Conservation (phyloP, 1,140 invertebrate species). For the Copidosoma floridanum region DNA sequence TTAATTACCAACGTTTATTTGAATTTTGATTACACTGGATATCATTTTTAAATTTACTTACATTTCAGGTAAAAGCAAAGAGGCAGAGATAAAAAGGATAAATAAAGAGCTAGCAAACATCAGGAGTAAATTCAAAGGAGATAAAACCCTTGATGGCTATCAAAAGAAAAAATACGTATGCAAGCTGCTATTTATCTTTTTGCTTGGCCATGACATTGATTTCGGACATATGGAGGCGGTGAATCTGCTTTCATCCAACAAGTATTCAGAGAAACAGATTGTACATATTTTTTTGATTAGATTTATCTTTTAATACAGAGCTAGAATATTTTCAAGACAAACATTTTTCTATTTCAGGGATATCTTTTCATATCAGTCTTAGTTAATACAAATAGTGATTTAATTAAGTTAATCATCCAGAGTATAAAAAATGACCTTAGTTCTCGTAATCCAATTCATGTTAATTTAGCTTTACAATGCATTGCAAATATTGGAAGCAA, state of each 20-base stretch:
- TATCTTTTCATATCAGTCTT: constrained; percentile 99
- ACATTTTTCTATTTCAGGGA: constrained; percentile 66
- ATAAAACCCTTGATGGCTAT: constrained; percentile 99
- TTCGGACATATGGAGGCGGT: constrained; percentile 99
- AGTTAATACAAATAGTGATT: constrained; percentile 98
- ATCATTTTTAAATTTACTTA: constrained; percentile 28
- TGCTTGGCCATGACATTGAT: constrained; percentile 99
- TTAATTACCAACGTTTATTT: not conserved
- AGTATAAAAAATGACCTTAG: constrained; percentile 98
- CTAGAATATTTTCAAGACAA: not conserved
- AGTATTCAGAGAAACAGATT: constrained; percentile 99
- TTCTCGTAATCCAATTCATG: constrained; percentile 96
- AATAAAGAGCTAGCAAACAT: constrained; percentile 99
- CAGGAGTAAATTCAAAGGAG: constrained; percentile 99
- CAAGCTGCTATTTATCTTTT: constrained; percentile 98
- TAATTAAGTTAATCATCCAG: constrained; percentile 99
- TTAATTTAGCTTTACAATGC: constrained; percentile 98
- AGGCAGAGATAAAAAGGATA: constrained; percentile 99
- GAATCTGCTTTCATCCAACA: constrained; percentile 99
- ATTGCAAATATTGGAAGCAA: constrained; percentile 99
- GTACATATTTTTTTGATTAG: constrained; percentile 62
- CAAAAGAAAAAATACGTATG: constrained; percentile 99
- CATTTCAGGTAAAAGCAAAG: constrained; percentile 92
- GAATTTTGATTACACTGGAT: constrained; percentile 1
- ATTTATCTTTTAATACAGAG: constrained; percentile 7